These are phyloP conservation scores for Halcyon senegalensis DNA, from an alignment of 2,113 vertebrate genomes.

Conservation along the genomic window DNA sequence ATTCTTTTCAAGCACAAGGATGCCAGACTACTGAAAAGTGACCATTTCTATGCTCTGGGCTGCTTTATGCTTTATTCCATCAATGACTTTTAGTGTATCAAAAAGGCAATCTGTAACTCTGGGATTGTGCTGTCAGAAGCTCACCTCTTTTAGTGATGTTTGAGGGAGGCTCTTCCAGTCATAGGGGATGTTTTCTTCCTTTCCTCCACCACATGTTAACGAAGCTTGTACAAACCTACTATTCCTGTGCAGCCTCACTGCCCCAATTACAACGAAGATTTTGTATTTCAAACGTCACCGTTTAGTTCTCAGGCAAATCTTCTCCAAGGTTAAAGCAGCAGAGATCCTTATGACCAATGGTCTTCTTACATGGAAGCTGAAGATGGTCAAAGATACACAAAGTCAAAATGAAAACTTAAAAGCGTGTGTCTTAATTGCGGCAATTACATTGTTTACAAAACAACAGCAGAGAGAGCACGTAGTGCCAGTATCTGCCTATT, in stretches of 20 bases:
- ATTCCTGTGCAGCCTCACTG: background rate
- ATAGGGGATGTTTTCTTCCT: background rate
- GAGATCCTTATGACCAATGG: accelerated
- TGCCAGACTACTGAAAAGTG: background rate
- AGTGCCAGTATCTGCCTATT: background rate
- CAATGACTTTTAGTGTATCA: background rate
- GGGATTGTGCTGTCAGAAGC: background rate
- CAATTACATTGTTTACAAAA: background rate
- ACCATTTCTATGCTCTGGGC: background rate
- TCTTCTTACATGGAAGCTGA: background rate
- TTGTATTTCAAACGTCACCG: background rate
- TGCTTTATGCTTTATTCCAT: background rate
- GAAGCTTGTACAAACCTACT: background rate
- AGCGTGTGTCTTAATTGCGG: background rate
- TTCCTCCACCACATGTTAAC: background rate
- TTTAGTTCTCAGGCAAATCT: background rate
- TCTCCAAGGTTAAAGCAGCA: background rate
- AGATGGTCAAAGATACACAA: background rate
- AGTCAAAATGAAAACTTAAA: background rate
- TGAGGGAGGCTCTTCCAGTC: background rate
- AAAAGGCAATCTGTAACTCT: background rate
- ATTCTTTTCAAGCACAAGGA: background rate
- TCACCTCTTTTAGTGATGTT: background rate
- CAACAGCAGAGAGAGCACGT: background rate
- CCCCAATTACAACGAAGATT: background rate